A percentile compares a stretch with the other conserved stretches of the same genome.
Conservation (phyloP, 1,140 invertebrate species). For the Battus philenor region DNA sequence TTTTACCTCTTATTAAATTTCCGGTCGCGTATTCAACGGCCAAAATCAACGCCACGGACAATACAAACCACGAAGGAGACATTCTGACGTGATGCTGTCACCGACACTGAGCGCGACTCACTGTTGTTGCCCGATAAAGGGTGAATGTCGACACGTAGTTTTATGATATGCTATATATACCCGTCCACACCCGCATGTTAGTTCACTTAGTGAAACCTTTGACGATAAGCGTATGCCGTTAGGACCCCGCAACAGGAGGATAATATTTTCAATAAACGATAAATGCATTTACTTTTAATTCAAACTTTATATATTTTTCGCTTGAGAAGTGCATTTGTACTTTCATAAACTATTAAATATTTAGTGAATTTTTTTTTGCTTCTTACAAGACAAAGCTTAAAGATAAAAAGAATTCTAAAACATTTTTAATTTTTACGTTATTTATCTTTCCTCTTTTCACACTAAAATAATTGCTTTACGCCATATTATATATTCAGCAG, state of each 20-base stretch:
- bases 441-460: too few species aligned
- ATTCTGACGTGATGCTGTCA: slow-evolving; percentile 23
- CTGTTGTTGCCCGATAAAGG: slow-evolving; percentile 23
- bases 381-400: too few species aligned
- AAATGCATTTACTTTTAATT: too few species aligned
- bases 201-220: slow-evolving; percentile 7
- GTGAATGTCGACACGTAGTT: slow-evolving; percentile 24
- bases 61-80: slow-evolving; percentile 26
- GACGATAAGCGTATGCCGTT: slow-evolving; percentile 3
- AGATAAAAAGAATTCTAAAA: too few species aligned
- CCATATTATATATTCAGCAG: too few species aligned
- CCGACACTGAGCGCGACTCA: slow-evolving; percentile 16
- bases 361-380: too few species aligned
- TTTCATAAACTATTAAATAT: too few species aligned
- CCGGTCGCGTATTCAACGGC: slow-evolving; percentile 19
- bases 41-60: slow-evolving; percentile 24
- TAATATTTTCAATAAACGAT: slow-evolving; percentile 2
- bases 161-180: slow-evolving; percentile 19
- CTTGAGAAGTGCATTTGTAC: too few species aligned
- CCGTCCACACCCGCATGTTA: slow-evolving; percentile 12
- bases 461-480: too few species aligned
- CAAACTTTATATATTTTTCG: too few species aligned
- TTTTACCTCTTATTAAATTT: slow-evolving; percentile 28
- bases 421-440: too few species aligned
- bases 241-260: slow-evolving; percentile 4